Base-by-base conservation (phyloP, 2,888 invertebrate species). In the Galeopsomyia nigrocyanea region DNA sequence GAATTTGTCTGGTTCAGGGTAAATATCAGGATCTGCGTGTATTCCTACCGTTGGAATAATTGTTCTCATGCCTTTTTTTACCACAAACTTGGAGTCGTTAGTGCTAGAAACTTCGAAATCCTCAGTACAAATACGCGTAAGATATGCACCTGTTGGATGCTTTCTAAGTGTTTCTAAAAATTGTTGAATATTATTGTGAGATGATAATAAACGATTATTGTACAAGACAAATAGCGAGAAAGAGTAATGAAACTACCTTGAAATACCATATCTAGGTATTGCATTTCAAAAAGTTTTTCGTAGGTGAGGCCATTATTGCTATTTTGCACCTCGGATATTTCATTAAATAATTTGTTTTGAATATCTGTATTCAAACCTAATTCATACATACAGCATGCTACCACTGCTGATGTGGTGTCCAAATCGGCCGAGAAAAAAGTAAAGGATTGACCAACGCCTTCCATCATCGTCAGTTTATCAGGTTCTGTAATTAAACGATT, bases 361-460 rank as follows among this genome's bases (percentile, higher is more conserved):
- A 88, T 81, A 2, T 81, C 77, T 17, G 78, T 78, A 78, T 87
- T 82, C n/a, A 78, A 67, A 16, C 88, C 85, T 75, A 88, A 82
- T 78, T 87, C 86, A 72, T 85, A 87, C 17, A 87, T 76, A 5
- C 86, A 84, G 72, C 87, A 87, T 73, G 86, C 85, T 56, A 87
- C 84, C 2, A 87, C 86, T 17, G 88, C 84, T 6, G 88, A 87
- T 2, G 88, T 88, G 0, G 88, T 88, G 77, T 88, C 88, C 74
- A 87, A 88, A 3, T 88, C 88, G 39, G 88, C 88, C 53, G 86
- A 73, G 76, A 87, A 87, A 78, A 87, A 87, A 31, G 87, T 84
- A 73, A 87, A 87, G 1, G 87, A 85, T 76, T 87, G 87, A 1
- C 87, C 87, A 0, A 87, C 86, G n/a, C 83, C 84, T 77, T 87